Evolutionary conservation across 2,888 invertebrate genomes (phyloP), one percentile per base, ranked within the genome.

Genomic region (Andricus quercusramuli): DNA sequence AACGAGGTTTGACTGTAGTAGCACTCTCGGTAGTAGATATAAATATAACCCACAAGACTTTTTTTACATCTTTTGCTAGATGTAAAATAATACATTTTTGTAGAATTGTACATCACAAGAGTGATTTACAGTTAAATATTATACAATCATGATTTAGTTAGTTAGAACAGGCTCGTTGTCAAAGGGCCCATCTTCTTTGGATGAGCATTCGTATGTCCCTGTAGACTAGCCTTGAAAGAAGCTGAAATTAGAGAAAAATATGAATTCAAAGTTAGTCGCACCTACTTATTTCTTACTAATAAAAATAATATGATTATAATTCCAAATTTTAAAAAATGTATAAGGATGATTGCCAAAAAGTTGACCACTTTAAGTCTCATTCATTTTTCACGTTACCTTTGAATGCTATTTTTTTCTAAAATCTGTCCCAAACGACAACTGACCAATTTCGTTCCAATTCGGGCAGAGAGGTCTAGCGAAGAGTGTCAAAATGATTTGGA

Each of bases 201-300:
- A 84, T 79, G 51, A 85, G 90, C 77, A 82, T 82, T 84, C 84
- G 85, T 80, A 92, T 66, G 82, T 94, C 94, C 85, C 90, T 92
- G 81, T 91, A 92, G 37, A 93, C 93, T 82, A 94, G 88, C 84
- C 93, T 90, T 29, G 91, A 88, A 78, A 94, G 85, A 22, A 93
- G 87, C 93, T 93, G 86, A 44, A 91, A 90, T 68, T 83, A 82
- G 82, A 78, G 81, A 80, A 44, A 79, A 77, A 67, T 76, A 17
- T 15, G 59, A 78, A n/a, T 37, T 59, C 41, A 65, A 65, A 62
- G 5, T 66, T 66, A 37, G 37, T 1, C 8, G 37, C 37, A 37
- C 8, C 37, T 32, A 32, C 6, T 32, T 32, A 2, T 32, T 32
- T 32, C 6, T 5, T 32, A 32, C 32, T 8, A 32, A 6, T 32